A percentile compares a stretch with the other conserved stretches of the same genome.
Conservation (phyloP, 2,888 invertebrate species). For the Dasysyrphus tricinctus region DNA sequence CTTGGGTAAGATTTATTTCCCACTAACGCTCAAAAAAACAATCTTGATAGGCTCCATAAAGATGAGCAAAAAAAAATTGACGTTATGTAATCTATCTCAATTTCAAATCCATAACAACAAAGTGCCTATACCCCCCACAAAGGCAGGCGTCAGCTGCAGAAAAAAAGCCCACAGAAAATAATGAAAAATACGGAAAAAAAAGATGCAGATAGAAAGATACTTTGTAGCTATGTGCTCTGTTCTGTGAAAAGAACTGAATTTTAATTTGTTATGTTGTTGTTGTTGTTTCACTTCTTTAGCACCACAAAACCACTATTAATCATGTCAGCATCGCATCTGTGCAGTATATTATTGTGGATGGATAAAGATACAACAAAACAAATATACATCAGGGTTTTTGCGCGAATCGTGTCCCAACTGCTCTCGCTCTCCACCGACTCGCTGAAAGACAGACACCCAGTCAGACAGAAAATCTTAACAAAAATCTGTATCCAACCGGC, state of each 20-base stretch:
- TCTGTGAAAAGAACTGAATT: slow-evolving; percentile 59
- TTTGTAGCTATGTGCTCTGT: not conserved
- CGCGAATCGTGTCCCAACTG: slow-evolving; percentile 55
- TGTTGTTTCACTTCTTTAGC: slow-evolving; percentile 50
- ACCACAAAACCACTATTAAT: slow-evolving; percentile 74
- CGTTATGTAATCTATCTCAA: slow-evolving; percentile 72
- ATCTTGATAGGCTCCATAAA: slow-evolving; percentile 55
- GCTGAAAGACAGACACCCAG: slow-evolving; percentile 69
- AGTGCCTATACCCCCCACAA: slow-evolving; percentile 61
- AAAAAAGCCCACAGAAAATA: slow-evolving; percentile 40
- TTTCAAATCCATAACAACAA: slow-evolving; percentile 71
- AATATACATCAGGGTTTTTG: slow-evolving; percentile 31
- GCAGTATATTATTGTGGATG: slow-evolving; percentile 54
- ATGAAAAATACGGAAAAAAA: slow-evolving; percentile 28
- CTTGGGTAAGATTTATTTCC: not conserved
- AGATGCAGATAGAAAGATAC: slow-evolving; percentile 28
- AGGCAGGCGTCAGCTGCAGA: slow-evolving; percentile 66
- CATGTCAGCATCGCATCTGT: slow-evolving; percentile 75
- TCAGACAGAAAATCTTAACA: slow-evolving; percentile 65
- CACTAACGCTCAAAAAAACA: not conserved
- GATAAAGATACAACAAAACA: slow-evolving; percentile 70
- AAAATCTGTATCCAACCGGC: slow-evolving; percentile 71
- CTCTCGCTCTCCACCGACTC: not conserved
- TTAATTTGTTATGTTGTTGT: slow-evolving; percentile 37
- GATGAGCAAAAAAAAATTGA: slow-evolving; percentile 41